Percentiles rank a stretch among this genome's conserved stretches.
Evolutionary conservation across 2,888 invertebrate genomes (phyloP).

Genomic region (Amblyjoppa proteus): DNA sequence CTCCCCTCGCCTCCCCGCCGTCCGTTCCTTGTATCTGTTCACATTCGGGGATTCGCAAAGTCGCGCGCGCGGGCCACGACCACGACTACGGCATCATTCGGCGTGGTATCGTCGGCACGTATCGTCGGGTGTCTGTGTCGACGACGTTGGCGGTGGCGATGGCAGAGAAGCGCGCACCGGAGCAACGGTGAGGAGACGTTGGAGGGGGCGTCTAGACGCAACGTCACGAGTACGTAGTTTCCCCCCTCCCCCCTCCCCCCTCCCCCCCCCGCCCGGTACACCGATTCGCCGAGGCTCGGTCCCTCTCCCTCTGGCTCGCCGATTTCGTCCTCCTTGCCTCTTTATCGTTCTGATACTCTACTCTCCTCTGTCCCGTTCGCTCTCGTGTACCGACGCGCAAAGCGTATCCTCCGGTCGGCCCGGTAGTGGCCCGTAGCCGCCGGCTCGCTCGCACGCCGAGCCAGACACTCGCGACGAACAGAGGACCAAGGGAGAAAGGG

Average conservation of each 20-base stretch:
- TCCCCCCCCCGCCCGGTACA: slow-evolving; percentile 12
- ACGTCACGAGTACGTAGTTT: slow-evolving; percentile 83
- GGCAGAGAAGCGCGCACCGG: slow-evolving; percentile 35
- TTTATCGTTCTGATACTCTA: slow-evolving; percentile 54
- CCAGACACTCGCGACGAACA: slow-evolving; percentile 78
- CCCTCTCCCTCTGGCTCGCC: slow-evolving; percentile 25
- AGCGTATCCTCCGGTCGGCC: slow-evolving; percentile 61
- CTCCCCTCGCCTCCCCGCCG: neutral
- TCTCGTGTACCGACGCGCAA: slow-evolving; percentile 36
- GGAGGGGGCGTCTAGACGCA: slow-evolving; percentile 84
- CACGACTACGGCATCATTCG: slow-evolving; percentile 51
- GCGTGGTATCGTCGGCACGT: slow-evolving; percentile 49
- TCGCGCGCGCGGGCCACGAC: slow-evolving; percentile 55
- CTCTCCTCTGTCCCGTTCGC: slow-evolving; percentile 40
- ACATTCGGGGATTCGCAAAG: slow-evolving; percentile 56
- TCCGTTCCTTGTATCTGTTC: slow-evolving; percentile 25
- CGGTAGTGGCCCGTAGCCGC: slow-evolving; percentile 79
- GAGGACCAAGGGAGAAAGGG: slow-evolving; percentile 53
- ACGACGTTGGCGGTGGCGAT: slow-evolving; percentile 42
- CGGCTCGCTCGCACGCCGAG: slow-evolving; percentile 71
- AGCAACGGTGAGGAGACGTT: slow-evolving; percentile 72
- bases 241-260: slow-evolving; percentile 30
- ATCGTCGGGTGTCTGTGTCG: slow-evolving; percentile 48
- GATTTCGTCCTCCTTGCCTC: slow-evolving; percentile 53
- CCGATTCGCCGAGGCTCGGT: slow-evolving; percentile 55